Percentiles rank a stretch among this genome's conserved stretches.
Conservation (phyloP, 2,888 invertebrate species). For the Leptinotarsa juncta region DNA sequence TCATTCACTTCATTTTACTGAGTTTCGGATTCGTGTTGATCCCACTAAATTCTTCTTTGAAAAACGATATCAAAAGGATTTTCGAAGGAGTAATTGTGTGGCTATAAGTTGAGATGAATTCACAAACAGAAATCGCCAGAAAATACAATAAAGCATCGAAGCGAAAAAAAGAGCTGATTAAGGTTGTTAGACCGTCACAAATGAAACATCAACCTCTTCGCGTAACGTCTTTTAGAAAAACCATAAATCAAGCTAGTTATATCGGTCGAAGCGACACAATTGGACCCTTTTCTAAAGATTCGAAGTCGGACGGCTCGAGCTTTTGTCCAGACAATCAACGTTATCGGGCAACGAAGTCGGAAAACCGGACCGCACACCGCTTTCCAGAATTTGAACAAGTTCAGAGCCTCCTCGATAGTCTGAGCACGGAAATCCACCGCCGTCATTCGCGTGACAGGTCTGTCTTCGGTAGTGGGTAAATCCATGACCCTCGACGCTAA, state of each 20-base stretch:
- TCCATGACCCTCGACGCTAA: not conserved
- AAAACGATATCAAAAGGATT: too few species aligned
- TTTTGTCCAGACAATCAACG: slow-evolving; percentile 56
- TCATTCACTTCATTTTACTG: too few species aligned
- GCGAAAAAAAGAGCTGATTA: slow-evolving; percentile 32
- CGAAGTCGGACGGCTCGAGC: slow-evolving; percentile 50
- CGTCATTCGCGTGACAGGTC: slow-evolving; percentile 30
- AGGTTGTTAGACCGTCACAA: slow-evolving; percentile 33
- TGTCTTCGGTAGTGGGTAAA: slow-evolving; percentile 7
- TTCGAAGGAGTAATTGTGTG: too few species aligned
- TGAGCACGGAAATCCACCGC: slow-evolving; percentile 40
- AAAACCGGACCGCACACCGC: slow-evolving; percentile 32
- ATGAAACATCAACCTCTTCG: slow-evolving; percentile 29
- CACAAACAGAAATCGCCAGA: slow-evolving; percentile 12
- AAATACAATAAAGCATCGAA: slow-evolving; percentile 16
- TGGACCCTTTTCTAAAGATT: slow-evolving; percentile 44
- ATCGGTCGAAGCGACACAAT: slow-evolving; percentile 48
- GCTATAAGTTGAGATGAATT: not conserved
- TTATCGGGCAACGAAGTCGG: slow-evolving; percentile 45
- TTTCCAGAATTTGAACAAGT: slow-evolving; percentile 39
- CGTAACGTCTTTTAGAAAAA: slow-evolving; percentile 37
- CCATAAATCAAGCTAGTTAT: slow-evolving; percentile 50
- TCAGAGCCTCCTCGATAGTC: slow-evolving; percentile 43
- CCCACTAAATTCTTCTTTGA: too few species aligned
- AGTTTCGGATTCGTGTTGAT: too few species aligned